Evolutionary conservation across 1,140 invertebrate genomes (phyloP), one percentile per base, ranked within the genome.

Genomic region (Doryteuthis pealeii): DNA sequence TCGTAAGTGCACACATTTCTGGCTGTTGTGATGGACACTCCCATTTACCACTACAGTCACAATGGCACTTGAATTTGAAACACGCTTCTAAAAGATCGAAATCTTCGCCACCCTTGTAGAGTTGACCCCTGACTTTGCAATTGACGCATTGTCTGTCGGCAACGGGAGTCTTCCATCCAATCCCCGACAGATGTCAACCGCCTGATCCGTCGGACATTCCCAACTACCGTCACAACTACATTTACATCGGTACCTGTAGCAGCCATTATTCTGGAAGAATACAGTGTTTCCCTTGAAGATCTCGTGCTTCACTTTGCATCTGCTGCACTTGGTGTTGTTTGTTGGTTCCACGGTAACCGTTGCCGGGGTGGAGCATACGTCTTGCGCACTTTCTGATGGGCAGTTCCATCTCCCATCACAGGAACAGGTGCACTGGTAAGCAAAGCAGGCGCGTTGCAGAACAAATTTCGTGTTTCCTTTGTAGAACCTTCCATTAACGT

Each of bases 371-470:
- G 72, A 69, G 65, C 83, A 84, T 8, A 75, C 76, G 74, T 82
- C 74, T 18, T 75, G 77, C 4, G 80, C 79, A 26, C 67, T 72
- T 62, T 78, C 73, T 26, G 78, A 79, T 3, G 83, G 81, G 54
- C 82, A 84, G 18, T 77, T 65, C 81, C 81, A 84, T 22, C 75
- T 78, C 0, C 82, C 81, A 32, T 84, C 78, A 75, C 82, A 84
- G 31, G 80, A 79, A 70, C 82, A 82, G 22, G 71, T 75, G 40
- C 81, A 84, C 28, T 78, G 71, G 62, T 78, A 81, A 28, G 77
- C 73, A 33, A 79, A 77, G 66, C 81, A 83, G 14, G 74, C 78
- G 69, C 78, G 70, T 1, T 75, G 30, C 32, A 80, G 67, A 30
- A 65, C 40, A 69, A 77, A 77, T 22, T 54, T 72, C 8, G 58